phyloP scores from a whole-genome alignment of 2,797 vertebrate species.

The Otolemur crassicaudatus region DNA sequence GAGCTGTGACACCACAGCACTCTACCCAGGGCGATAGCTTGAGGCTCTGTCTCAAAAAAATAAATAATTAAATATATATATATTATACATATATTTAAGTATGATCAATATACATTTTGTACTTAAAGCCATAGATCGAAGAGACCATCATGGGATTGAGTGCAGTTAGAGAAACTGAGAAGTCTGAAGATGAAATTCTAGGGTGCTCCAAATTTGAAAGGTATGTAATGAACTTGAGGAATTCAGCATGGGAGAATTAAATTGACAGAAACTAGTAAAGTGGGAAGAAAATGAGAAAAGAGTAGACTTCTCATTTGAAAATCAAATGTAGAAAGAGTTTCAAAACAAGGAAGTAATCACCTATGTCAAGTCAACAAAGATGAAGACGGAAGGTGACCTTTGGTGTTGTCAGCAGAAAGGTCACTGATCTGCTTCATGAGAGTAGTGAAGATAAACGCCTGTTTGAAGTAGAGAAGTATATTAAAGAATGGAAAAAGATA shows the following conservation, averaged over 20 bases:
- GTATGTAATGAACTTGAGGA: not conserved
- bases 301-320: not conserved
- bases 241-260: not conserved
- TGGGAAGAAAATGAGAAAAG: not conserved
- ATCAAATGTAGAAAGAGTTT: conserved; percentile 19
- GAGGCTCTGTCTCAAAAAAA: too few relatives aligned
- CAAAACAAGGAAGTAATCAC: not conserved
- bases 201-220: not conserved
- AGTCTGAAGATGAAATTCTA: not conserved
- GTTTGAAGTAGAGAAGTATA: not conserved
- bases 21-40: too few relatives aligned
- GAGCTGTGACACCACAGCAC: too few relatives aligned
- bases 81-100: not conserved
- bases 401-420: not conserved
- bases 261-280: not conserved
- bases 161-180: not conserved
- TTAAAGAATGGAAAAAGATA: not conserved
- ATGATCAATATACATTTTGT: not conserved
- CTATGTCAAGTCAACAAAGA: not conserved
- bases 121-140: not conserved
- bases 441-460: not conserved
- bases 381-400: not conserved
- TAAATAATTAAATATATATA: too few relatives aligned
- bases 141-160: not conserved
- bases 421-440: not conserved